Percentiles rank a stretch among this genome's conserved stretches.
phyloP scores from a whole-genome alignment of 2,888 invertebrate species.

The Junonia oenone region DNA sequence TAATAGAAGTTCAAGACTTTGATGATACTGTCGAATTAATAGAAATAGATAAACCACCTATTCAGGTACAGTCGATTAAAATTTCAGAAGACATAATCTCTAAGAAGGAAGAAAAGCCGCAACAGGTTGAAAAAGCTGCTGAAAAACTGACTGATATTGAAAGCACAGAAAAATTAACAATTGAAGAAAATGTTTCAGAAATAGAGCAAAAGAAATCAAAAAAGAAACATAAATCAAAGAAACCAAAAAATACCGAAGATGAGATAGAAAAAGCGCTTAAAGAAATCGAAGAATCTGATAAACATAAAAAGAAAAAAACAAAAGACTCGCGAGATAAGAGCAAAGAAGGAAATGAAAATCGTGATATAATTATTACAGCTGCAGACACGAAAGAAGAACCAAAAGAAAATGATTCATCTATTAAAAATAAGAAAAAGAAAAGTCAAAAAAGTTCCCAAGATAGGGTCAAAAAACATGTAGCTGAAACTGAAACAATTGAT shows the following conservation, averaged over 20 bases:
- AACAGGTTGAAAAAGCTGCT: constrained; percentile 35
- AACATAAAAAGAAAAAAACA: constrained; percentile 56
- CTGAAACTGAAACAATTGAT: constrained; percentile 1
- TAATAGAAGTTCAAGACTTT: constrained; percentile 66
- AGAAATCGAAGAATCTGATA: constrained; percentile 63
- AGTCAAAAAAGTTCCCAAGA: constrained; percentile 30
- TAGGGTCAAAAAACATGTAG: constrained; percentile 12
- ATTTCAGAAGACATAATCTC: constrained; percentile 16
- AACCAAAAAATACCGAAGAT: constrained; percentile 52
- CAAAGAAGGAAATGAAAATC: constrained; percentile 34
- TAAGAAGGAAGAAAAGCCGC: constrained; percentile 14
- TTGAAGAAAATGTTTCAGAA: constrained; percentile 35
- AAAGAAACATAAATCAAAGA: constrained; percentile 64
- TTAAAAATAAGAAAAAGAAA: constrained; percentile 38
- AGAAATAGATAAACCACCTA: constrained; percentile 16
- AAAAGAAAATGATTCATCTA: constrained; percentile 12
- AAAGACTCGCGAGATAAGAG: constrained; percentile 46
- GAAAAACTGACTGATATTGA: constrained; percentile 30
- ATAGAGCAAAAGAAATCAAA: constrained; percentile 51
- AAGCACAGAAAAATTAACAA: constrained; percentile 24
- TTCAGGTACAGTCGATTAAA: constrained; percentile 1
- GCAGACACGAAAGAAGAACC: constrained; percentile 36
- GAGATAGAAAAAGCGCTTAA: constrained; percentile 68
- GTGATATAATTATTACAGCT: background rate
- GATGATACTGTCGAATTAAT: constrained; percentile 45